phyloP scores from a whole-genome alignment of 2,888 invertebrate genomes.

The Holacanthella duospinosa region DNA sequence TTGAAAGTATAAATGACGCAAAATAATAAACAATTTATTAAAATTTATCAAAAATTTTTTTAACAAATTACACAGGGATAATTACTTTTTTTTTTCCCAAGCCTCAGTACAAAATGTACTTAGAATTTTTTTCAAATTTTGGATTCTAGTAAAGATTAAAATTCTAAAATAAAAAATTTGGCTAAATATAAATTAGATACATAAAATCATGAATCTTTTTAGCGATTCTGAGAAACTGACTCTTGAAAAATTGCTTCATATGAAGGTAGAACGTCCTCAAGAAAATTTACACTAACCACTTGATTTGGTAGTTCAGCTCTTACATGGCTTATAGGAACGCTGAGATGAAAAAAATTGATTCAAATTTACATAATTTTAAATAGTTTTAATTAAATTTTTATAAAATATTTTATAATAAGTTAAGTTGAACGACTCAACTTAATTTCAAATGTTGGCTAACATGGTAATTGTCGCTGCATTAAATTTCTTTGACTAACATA shows the following conservation, averaged over 20 bases:
- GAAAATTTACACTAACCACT: slow-evolving; percentile 9
- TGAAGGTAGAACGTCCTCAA: slow-evolving; percentile 30
- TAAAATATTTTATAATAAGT: not conserved
- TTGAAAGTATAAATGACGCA: too few species aligned
- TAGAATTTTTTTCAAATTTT: too few species aligned
- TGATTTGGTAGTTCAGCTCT: not conserved
- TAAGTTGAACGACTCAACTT: not conserved
- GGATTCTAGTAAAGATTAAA: too few species aligned
- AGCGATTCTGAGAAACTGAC: not conserved
- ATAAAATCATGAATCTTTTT: too few species aligned
- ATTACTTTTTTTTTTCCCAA: too few species aligned
- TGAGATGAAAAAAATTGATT: not conserved
- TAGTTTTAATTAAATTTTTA: not conserved
- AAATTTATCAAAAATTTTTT: too few species aligned
- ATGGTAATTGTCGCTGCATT: not conserved
- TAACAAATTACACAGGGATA: too few species aligned
- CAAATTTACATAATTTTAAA: not conserved
- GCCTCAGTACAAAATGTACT: too few species aligned
- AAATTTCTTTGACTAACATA: not conserved
- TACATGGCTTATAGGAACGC: not conserved
- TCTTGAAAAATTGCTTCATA: slow-evolving; percentile 30
- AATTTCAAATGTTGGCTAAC: not conserved
- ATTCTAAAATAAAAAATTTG: too few species aligned
- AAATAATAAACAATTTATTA: too few species aligned
- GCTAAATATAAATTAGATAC: too few species aligned